Base-by-base conservation (phyloP, 2,888 invertebrate genomes). In the Pollenia griseotomentosa region DNA sequence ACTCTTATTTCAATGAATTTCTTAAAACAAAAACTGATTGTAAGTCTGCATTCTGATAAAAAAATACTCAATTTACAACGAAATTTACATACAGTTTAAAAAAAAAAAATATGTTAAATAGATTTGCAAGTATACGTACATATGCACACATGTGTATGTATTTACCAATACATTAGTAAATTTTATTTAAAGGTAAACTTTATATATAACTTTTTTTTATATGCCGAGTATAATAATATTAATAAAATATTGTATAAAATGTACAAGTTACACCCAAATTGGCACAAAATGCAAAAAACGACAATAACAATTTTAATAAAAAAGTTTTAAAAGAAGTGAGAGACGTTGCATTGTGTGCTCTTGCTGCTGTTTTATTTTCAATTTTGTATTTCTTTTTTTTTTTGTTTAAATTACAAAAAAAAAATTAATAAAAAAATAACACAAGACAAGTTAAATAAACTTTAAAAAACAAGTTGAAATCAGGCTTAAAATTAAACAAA, bases 231-330 rank as follows among this genome's bases (percentile, higher is more conserved):
- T 77, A 63, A 53, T 68, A 80, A 63, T 80, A 59, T 44, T 70
- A 63, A 55, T 81, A 81, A 81, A 70, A 74, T 75, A 55, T 53
- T 75, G 70, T 75, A 74, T 57, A 83, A 78, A 87, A 84, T 73
- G 55, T 83, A 66, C 86, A 65, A 87, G 86, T 87, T 87, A 87
- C 86, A 87, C 86, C 86, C 86, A 87, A 87, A 84, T 87, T 87
- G 84, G 81, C 81, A 87, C 84, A 84, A 87, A 75, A 46, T 83
- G 53, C 66, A 73, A 65, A 80, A 66, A 40, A 12, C 51, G 19
- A 61, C 19, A 73, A 23, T 12, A 55, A 68, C 23, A 59, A 46
- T 33, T 59, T 40, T 33, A 44, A 61, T 19, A 61, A 77, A 66
- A 23, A 66, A 55, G 53, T 48, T 55, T 16, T 57, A 51, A 78